Percentiles rank a stretch among this genome's conserved stretches.
phyloP scores from a whole-genome alignment of 2,797 vertebrate genomes.

The Semaprochilodus insignis region DNA sequence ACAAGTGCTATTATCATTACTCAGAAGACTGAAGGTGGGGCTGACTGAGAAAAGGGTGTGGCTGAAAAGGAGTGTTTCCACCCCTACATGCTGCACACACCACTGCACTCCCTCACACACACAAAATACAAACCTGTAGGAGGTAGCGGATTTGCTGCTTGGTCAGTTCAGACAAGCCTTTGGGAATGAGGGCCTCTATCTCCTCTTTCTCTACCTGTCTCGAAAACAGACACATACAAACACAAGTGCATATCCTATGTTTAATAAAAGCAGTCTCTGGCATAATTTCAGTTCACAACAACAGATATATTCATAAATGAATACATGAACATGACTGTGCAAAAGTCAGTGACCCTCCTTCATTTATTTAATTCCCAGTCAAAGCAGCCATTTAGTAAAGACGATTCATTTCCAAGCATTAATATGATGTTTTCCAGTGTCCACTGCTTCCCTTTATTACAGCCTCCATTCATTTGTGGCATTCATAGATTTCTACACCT shows the following conservation, averaged over 20 bases:
- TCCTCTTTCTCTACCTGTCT: conserved; percentile 76
- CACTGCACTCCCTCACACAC: neutral
- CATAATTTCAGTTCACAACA: neutral
- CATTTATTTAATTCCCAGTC: no score
- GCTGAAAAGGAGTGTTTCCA: neutral
- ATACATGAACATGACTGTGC: no score
- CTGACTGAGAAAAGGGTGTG: conserved; percentile 33
- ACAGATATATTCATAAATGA: neutral
- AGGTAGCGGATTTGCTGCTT: conserved; percentile 98
- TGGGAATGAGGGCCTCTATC: conserved; percentile 90
- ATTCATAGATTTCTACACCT: no score
- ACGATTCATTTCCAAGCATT: no score
- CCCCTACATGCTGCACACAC: neutral
- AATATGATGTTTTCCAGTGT: no score
- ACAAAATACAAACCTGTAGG: conserved; percentile 83
- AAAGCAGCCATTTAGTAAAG: no score
- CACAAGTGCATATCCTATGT: neutral
- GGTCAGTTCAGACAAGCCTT: conserved; percentile 91
- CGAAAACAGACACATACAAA: neutral
- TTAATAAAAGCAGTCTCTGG: neutral
- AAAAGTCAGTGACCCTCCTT: no score
- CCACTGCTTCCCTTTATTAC: no score
- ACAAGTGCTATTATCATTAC: conserved; percentile 19
- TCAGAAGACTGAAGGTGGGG: conserved; percentile 44
- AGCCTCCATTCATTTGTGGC: no score